Evolutionary conservation across 1,140 invertebrate genomes (phyloP).

Genomic region (Trichoplusia ni): DNA sequence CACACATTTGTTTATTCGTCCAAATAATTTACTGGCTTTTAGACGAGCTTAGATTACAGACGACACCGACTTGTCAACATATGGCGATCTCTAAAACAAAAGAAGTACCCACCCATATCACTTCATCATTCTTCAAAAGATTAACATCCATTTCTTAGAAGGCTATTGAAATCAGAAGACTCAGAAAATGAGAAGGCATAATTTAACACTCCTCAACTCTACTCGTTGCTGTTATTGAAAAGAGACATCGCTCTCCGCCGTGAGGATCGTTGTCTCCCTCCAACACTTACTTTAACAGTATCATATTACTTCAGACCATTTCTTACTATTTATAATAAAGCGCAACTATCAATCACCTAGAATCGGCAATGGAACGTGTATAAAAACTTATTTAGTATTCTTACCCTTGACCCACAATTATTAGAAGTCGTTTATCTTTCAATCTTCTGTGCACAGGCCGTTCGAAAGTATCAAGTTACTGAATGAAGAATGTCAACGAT

Average conservation of each 20-base stretch:
- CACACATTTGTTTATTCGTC: constrained; percentile 31
- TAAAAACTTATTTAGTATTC: constrained; percentile 6
- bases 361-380: not conserved
- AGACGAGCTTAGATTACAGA: not conserved
- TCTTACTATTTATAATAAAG: not conserved
- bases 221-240: too few species aligned
- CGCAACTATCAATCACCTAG: not conserved
- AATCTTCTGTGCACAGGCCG: not conserved
- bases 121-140: not conserved
- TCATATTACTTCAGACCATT: constrained; percentile 4
- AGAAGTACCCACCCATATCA: constrained; percentile 11
- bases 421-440: constrained; percentile 2
- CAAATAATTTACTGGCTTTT: constrained; percentile 24
- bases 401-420: constrained; percentile 8
- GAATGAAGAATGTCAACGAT: not conserved
- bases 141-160: constrained; percentile 6
- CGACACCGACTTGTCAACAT: constrained; percentile 16
- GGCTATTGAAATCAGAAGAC: not conserved
- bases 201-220: not conserved
- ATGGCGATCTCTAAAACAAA: constrained; percentile 16
- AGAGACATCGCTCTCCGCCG: too few species aligned
- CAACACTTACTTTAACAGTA: too few species aligned
- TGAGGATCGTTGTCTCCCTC: too few species aligned
- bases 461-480: constrained; percentile 19
- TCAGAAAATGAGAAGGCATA: not conserved